Percentiles rank a stretch among this genome's conserved stretches.
Conservation (phyloP, 2,797 vertebrate genomes). For the Cebuella pygmaea region DNA sequence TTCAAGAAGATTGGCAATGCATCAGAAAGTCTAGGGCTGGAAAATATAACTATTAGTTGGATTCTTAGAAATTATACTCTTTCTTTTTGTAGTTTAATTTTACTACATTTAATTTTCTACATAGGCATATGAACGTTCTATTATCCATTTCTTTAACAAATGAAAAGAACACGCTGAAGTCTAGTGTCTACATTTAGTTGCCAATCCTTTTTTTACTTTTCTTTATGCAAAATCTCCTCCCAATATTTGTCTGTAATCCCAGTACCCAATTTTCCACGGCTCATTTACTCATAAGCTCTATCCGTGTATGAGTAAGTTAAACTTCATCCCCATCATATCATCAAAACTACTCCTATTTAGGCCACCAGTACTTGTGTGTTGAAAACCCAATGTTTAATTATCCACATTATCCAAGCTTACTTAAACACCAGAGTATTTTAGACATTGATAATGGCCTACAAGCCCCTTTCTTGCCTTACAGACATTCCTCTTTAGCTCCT, state of each 20-base stretch:
- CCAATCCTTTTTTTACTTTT: background rate
- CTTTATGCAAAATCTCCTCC: background rate
- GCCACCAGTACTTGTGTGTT: background rate
- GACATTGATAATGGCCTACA: background rate
- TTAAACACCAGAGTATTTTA: background rate
- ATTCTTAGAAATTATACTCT: background rate
- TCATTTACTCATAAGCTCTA: background rate
- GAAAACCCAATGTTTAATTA: background rate
- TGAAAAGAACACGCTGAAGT: background rate
- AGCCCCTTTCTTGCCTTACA: background rate
- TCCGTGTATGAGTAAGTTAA: background rate
- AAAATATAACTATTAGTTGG: background rate
- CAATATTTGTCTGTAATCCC: background rate
- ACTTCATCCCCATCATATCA: background rate
- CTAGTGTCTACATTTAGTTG: background rate
- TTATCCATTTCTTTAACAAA: background rate
- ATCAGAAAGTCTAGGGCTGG: background rate
- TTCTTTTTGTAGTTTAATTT: background rate
- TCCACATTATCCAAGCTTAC: background rate
- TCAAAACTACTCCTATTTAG: background rate
- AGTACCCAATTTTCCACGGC: background rate
- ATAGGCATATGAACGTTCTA: background rate
- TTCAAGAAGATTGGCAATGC: background rate
- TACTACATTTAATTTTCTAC: background rate
- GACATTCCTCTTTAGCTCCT: no score